These are phyloP conservation scores for Diadegma fenestrale DNA, from an alignment of 2,888 invertebrate genomes.

Conservation along the genomic window DNA sequence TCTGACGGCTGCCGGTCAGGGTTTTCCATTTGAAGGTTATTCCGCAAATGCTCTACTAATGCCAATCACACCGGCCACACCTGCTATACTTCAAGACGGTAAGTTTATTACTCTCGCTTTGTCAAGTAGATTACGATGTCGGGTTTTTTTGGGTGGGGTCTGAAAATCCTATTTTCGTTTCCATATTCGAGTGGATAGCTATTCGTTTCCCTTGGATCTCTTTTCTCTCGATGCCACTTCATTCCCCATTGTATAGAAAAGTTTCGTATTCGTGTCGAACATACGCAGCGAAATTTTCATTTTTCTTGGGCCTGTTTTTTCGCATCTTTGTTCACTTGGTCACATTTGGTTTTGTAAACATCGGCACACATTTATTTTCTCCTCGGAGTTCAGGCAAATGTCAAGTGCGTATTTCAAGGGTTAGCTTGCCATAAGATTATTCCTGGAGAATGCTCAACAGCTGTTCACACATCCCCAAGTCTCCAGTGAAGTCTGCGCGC, in stretches of 20 bases:
- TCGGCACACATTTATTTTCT: background rate
- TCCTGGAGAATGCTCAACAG: slow-evolving; percentile 15
- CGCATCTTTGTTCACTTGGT: background rate
- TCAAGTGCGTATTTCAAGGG: background rate
- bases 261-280: background rate
- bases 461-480: slow-evolving; percentile 15
- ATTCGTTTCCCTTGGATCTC: background rate
- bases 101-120: slow-evolving; percentile 69
- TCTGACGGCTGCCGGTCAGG: slow-evolving; percentile 90
- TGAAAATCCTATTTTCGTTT: background rate
- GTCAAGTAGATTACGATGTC: slow-evolving; percentile 24
- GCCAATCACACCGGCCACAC: slow-evolving; percentile 86
- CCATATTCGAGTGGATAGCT: background rate
- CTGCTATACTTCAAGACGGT: slow-evolving; percentile 81
- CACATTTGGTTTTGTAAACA: background rate
- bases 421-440: background rate
- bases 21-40: slow-evolving; percentile 90
- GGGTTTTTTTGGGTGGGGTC: slow-evolving; percentile 48
- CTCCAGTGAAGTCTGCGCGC: background rate
- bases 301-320: slow-evolving; percentile 1
- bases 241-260: background rate
- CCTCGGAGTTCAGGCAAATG: background rate
- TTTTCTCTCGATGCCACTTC: slow-evolving; percentile 15
- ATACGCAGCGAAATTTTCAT: background rate
- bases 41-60: slow-evolving; percentile 90